Base-by-base conservation (phyloP, 2,888 invertebrate species). In the Minunthozetes semirufus region DNA sequence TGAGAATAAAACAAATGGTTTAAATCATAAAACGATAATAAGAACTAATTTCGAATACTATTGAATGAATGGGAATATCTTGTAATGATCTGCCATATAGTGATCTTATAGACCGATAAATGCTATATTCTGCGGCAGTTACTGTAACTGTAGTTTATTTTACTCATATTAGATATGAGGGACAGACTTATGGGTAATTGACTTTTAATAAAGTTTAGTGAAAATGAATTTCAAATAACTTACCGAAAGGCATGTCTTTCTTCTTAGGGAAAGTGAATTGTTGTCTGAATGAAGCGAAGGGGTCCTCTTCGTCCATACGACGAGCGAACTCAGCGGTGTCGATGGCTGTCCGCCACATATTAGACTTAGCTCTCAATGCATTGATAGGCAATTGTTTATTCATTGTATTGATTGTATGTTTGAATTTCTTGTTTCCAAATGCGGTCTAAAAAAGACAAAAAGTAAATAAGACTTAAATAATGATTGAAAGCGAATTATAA, bases 231-330 rank as follows among this genome's bases (percentile, higher is more conserved):
- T n/a, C 6, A 22, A 22, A 25, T 56, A 33, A 76, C 81, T 79
- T 79, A 85, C 85, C 81, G 76, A 79, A 75, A 2, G 81, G 80
- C n/a, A 85, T 76, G 19, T 82, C 81, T 72, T 80, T 81, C 80
- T 83, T 83, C 76, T 83, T 84, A 0, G 85, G 85, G 76, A 83
- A 82, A 73, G 78, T 76, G 77, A 85, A 85, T 70, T 81, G 81
- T 8, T 81, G 76, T 71, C 85, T 78, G 6, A 83, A 79, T 19
- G 79, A 77, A 53, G 78, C 75, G 50, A 85, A 79, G 3, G 81
- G 80, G 77, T 85, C 85, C 25, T 80, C 77, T 5, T 79, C 75
- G 74, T 85, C 84, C 81, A 85, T 81, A 72, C 80, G 76, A 19
- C 76, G 72, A 0, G 84, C 84, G 79, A 84, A 84, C 73, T 81